Conservation (phyloP, 2,888 invertebrate genomes). For the Leucoma salicis region DNA sequence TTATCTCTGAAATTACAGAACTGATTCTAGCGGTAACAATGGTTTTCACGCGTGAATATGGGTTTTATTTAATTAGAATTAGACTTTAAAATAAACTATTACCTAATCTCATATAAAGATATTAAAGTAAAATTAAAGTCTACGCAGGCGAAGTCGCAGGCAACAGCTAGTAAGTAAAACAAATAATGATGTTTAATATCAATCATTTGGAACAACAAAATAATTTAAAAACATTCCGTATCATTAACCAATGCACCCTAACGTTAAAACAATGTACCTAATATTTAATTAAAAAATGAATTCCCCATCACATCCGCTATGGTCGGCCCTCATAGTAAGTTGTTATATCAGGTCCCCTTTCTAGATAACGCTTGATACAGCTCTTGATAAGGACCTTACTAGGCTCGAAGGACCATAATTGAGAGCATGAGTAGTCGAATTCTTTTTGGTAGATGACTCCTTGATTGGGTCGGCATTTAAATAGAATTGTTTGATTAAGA, state of each 20-base stretch:
- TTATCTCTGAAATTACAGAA: too few species aligned
- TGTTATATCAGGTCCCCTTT: slow-evolving; percentile 10
- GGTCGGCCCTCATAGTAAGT: slow-evolving; percentile 9
- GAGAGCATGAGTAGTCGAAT: slow-evolving; percentile 54
- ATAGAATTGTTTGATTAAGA: slow-evolving; percentile 24
- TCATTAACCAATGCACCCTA: slow-evolving; percentile 6
- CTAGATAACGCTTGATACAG: slow-evolving; percentile 33
- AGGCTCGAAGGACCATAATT: slow-evolving; percentile 38
- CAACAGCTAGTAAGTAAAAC: too few species aligned
- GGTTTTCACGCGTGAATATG: too few species aligned
- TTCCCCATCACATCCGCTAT: slow-evolving; percentile 2
- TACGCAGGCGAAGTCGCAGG: too few species aligned
- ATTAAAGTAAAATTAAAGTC: too few species aligned
- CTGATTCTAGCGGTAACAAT: too few species aligned
- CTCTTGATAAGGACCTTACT: slow-evolving; percentile 35
- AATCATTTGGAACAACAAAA: slow-evolving; percentile 1
- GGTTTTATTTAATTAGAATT: too few species aligned
- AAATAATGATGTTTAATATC: too few species aligned
- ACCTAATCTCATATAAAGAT: too few species aligned
- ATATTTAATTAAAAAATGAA: slow-evolving; percentile 10
- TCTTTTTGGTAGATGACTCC: slow-evolving; percentile 37
- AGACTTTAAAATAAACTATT: too few species aligned
- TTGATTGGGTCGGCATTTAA: slow-evolving; percentile 36
- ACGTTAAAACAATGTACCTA: slow-evolving; percentile 8
- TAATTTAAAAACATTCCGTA: slow-evolving; percentile 3